Evolutionary conservation across 2,888 invertebrate genomes (phyloP), one percentile per base, ranked within the genome.

Genomic region (Drosophila cognata): DNA sequence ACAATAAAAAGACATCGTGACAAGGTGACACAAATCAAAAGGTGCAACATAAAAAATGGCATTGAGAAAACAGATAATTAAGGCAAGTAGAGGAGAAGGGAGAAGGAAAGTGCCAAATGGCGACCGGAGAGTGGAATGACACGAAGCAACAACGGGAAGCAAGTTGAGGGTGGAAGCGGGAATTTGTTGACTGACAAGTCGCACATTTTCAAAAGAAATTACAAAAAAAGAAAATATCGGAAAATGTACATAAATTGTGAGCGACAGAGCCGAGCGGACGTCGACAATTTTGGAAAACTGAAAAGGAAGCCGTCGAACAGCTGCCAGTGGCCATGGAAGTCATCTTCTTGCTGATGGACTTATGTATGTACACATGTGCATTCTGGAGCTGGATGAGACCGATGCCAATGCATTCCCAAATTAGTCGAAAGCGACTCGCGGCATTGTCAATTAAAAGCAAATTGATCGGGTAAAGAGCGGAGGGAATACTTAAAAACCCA

Each of bases 121-220:
- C 61, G 59, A 67, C 50, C 50, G 59, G 61, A 66, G 76, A 73
- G 84, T 75, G 84, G 74, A 89, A 85, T 79, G 89, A 84, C 84
- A 80, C 74, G 61, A 51, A 64, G 38, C 35, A 46, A 57, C 70
- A 68, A 57, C 46, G 72, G 56, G 28, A 58, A 46, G 56, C 59
- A 50, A 58, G 71, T 57, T 57, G 70, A 61, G 64, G 72, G 52
- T 51, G 63, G 55, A 51, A 53, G 58, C n/a, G 74, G 64, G 65
- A 68, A 78, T 82, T 80, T 77, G 86, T 74, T 86, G 90, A 87
- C 79, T 86, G 90, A 88, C 90, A 88, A 88, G 90, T 90, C 87
- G 87, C 90, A 86, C 89, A 90, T 90, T 87, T 84, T 90, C 89
- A 90, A 87, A 79, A 77, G 87, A 86, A 86, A 88, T 84, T 72